Conservation (phyloP, 2,888 invertebrate genomes). For the Isoperla grammatica region DNA sequence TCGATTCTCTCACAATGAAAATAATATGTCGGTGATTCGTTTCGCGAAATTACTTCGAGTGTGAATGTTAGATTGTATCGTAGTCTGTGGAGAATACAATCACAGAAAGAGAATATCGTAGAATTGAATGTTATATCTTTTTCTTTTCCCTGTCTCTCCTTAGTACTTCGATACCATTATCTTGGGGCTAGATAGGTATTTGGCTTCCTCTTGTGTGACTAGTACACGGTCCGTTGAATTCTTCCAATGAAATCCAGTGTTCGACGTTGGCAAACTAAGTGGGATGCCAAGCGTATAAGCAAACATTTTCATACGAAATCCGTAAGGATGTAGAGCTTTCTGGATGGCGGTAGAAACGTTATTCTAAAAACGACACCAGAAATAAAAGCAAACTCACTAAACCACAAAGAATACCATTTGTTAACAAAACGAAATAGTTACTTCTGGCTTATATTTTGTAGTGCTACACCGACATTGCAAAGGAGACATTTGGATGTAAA, state of each 20-base stretch:
- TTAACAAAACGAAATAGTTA: background rate
- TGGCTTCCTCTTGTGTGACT: background rate
- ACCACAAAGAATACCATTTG: slow-evolving; percentile 1
- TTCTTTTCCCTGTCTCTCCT: too few relatives aligned
- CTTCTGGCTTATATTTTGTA: slow-evolving; percentile 2
- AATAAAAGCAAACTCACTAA: background rate
- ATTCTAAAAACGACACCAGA: slow-evolving; percentile 10
- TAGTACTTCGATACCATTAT: background rate
- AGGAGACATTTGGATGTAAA: too few relatives aligned
- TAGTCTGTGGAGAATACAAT: too few relatives aligned
- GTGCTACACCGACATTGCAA: too few relatives aligned
- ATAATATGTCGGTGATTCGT: too few relatives aligned
- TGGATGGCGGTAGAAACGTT: slow-evolving; percentile 2
- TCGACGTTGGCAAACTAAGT: slow-evolving; percentile 7
- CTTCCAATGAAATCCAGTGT: background rate
- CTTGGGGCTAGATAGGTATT: background rate
- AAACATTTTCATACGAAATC: slow-evolving; percentile 16
- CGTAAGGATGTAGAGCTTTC: background rate
- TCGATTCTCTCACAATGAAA: too few relatives aligned
- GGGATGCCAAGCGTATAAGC: slow-evolving; percentile 10
- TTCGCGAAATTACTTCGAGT: too few relatives aligned
- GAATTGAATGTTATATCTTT: too few relatives aligned
- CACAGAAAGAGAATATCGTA: too few relatives aligned
- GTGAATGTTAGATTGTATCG: too few relatives aligned
- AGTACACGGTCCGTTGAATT: background rate